phyloP scores from a whole-genome alignment of 2,113 vertebrate genomes.

The Arizona elegans region DNA sequence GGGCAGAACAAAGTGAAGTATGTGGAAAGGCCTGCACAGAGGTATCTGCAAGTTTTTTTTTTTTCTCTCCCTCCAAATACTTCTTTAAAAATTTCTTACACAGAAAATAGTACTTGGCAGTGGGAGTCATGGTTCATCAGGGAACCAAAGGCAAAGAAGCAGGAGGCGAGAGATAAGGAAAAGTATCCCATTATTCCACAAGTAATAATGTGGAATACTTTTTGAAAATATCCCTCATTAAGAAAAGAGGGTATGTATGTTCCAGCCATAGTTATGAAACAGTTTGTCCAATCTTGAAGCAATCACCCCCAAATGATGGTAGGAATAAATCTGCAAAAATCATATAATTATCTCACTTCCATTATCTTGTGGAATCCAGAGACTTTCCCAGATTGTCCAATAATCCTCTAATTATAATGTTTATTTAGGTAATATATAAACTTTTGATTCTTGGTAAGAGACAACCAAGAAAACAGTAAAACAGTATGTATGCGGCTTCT shows the following conservation, averaged over 20 bases:
- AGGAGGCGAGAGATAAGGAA: not conserved
- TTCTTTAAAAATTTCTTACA: not conserved
- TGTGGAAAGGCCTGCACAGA: not conserved
- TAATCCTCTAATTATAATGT: not conserved
- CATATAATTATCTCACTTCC: too few species aligned
- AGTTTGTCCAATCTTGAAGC: not conserved
- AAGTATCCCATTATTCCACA: not conserved
- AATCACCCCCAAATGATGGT: not conserved
- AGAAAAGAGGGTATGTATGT: not conserved
- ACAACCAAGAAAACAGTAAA: not conserved
- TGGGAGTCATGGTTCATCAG: not conserved
- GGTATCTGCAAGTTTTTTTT: not conserved
- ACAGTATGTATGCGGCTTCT: not conserved
- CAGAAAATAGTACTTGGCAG: not conserved
- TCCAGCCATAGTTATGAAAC: not conserved
- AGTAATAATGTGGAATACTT: not conserved
- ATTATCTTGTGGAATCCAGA: not conserved
- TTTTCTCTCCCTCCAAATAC: not conserved
- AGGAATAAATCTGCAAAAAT: not conserved
- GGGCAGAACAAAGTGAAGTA: not conserved
- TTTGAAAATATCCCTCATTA: not conserved
- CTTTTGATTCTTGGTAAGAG: constrained; percentile 1
- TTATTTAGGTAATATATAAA: not conserved
- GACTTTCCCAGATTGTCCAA: not conserved
- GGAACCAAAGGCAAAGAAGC: not conserved